Conservation (phyloP, 1,140 invertebrate species). For the Drosophila seguyi region DNA sequence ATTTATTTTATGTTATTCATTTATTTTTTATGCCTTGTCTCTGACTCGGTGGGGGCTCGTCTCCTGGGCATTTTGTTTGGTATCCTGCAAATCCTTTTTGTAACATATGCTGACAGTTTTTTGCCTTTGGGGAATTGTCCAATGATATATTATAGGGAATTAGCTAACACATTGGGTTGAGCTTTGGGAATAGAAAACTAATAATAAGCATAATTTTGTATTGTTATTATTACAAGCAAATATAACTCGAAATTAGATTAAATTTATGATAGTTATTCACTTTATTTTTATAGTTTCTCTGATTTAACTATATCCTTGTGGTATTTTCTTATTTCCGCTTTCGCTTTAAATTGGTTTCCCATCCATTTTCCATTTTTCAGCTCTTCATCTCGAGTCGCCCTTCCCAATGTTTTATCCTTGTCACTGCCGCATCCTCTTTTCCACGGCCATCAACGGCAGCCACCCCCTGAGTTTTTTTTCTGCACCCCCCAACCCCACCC, state of each 20-base stretch:
- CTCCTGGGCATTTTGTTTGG: conserved; percentile 24
- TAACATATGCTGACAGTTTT: conserved; percentile 66
- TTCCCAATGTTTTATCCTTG: conserved; percentile 35
- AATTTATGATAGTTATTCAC: too few relatives aligned
- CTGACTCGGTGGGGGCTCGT: neutral
- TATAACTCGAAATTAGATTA: neutral
- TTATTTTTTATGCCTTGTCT: conserved; percentile 61
- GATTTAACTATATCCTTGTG: neutral
- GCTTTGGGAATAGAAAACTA: neutral
- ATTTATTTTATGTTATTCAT: conserved; percentile 81
- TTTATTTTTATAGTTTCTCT: neutral
- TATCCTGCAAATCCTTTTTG: conserved; percentile 31
- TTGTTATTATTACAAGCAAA: neutral
- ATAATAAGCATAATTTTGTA: neutral
- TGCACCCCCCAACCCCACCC: neutral
- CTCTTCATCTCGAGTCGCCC: conserved; percentile 11
- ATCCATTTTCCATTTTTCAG: conserved; percentile 26
- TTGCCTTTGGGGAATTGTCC: neutral
- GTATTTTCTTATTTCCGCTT: neutral
- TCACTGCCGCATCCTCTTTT: conserved; percentile 45
- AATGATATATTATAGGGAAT: conserved; percentile 28
- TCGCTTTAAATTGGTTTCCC: conserved; percentile 50
- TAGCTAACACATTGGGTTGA: neutral
- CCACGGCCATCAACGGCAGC: conserved; percentile 50
- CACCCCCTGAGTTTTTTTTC: neutral